Base-by-base conservation (phyloP, 2,888 invertebrate species). In the Strigamia transsilvanica region DNA sequence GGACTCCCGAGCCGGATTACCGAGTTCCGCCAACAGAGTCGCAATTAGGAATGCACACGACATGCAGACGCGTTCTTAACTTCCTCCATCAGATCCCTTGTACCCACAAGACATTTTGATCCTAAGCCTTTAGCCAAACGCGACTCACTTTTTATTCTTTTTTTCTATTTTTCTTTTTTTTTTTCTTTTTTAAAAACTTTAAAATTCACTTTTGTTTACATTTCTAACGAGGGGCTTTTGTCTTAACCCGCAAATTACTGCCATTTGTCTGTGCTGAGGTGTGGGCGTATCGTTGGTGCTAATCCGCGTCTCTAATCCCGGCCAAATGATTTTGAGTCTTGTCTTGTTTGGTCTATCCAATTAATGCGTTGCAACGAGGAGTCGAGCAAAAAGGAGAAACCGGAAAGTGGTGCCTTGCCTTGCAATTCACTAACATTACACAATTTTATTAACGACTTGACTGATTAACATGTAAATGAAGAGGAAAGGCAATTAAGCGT, bases 101-200 rank as follows among this genome's bases (percentile, higher is more conserved):
- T 73, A 73, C 73, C 73, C 73, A 73, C 73, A 73, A 73, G 73
- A 73, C 73, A 73, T 73, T 73, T 73, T 73, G 73, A 73, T 73
- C 73, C 73, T 73, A 73, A 73, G 73, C 32, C 73, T 0, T 73
- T 73, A 13, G 32, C 73, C 73, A 73, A 73, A 73, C 73, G 32
- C n/a, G 5, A 32, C 73, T 73, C 32, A 10, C 12, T 51, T 18
- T 51, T 51, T 73, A 5, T 32, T 13, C 3, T 10, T 73, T 38
- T 7, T 4, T 38, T 38, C 6, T 38, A 0, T 38, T 38, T 38
- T 10, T 38, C 6, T 27, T 38, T 7, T 4, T 7, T 38, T 10
- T 38, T 7, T 38, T 7, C 38, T 73, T 7, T 23, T 12, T 6
- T 5, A 56, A 18, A 56, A 56, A 21, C 0, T 56, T 56, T 56